A percentile compares a stretch with the other conserved stretches of the same genome.
Evolutionary conservation across 2,797 vertebrate species (phyloP).

Genomic region (Enteromius thamalakanensis): DNA sequence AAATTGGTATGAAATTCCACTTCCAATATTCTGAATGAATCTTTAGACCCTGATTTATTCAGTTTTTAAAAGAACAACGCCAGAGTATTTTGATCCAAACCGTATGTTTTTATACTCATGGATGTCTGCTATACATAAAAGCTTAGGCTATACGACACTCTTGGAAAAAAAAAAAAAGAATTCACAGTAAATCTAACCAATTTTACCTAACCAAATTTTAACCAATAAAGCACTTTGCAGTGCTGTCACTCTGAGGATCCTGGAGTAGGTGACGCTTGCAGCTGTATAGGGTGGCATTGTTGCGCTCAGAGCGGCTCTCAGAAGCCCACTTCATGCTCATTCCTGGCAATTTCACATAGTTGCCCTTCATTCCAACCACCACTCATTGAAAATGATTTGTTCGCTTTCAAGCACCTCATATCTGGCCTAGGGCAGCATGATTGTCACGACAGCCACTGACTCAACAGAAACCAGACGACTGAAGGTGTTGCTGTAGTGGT

Average conservation of each 20-base stretch:
- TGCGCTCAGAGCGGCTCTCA: not conserved
- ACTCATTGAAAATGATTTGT: not conserved
- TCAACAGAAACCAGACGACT: constrained; percentile 2
- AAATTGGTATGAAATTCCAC: not conserved
- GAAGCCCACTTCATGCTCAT: not conserved
- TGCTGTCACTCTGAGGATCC: not conserved
- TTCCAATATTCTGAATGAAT: not conserved
- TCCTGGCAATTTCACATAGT: not conserved
- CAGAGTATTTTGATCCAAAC: not conserved
- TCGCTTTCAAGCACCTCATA: not conserved
- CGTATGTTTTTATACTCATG: not conserved
- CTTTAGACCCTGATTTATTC: not conserved
- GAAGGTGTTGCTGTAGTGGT: not conserved
- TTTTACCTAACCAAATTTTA: not conserved
- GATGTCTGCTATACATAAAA: not conserved
- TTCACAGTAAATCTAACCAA: not conserved
- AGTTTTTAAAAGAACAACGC: not conserved
- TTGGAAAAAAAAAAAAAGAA: not conserved
- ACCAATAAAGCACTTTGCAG: not conserved
- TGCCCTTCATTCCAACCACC: not conserved
- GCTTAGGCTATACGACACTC: too few species aligned
- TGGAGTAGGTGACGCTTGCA: too few species aligned
- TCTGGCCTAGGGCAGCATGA: not conserved
- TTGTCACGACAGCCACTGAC: not conserved
- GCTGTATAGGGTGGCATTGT: not conserved